These are phyloP conservation scores for Tursiops truncatus DNA, from an alignment of 2,113 vertebrate genomes.

Conservation along the genomic window DNA sequence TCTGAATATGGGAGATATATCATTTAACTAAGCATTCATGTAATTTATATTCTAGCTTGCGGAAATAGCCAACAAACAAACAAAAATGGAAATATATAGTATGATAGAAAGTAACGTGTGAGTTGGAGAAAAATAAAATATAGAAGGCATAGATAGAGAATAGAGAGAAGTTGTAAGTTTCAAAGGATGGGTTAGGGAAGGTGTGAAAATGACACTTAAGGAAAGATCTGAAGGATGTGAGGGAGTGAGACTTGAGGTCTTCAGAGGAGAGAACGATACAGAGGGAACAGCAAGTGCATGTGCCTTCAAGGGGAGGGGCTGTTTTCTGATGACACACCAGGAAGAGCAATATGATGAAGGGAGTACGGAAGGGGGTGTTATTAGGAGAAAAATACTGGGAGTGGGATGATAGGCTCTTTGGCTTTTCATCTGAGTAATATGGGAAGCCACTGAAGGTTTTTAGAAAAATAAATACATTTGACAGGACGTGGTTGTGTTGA, in stretches of 20 bases:
- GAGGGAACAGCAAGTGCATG: background rate
- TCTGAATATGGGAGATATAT: background rate
- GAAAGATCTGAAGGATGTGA: background rate
- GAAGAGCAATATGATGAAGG: background rate
- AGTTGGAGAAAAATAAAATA: background rate
- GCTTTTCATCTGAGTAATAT: background rate
- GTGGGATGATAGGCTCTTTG: background rate
- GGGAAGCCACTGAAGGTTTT: background rate
- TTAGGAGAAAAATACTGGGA: background rate
- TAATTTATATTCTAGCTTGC: background rate
- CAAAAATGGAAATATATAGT: background rate
- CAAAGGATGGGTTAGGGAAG: background rate
- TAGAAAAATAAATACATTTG: background rate
- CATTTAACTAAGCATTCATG: background rate
- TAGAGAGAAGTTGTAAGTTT: background rate
- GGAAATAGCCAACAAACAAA: background rate
- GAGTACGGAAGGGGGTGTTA: background rate
- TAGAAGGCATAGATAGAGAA: background rate
- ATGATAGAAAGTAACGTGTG: background rate
- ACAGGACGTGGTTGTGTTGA: background rate
- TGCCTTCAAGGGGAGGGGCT: background rate
- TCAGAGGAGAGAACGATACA: background rate
- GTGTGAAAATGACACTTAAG: background rate
- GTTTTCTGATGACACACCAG: no score
- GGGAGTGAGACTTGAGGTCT: background rate